Base-by-base conservation (phyloP, 2,888 invertebrate species). In the Dione vanillae region DNA sequence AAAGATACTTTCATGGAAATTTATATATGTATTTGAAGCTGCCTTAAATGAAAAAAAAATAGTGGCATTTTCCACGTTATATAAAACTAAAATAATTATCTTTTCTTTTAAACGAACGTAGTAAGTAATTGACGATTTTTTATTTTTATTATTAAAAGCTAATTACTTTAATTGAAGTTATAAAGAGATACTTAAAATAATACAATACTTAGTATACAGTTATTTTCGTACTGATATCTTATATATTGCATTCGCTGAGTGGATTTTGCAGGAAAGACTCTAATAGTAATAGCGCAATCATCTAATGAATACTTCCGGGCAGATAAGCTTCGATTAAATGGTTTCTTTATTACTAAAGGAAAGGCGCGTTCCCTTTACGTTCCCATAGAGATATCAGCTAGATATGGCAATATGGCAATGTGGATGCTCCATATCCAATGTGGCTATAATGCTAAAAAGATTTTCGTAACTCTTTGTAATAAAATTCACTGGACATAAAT, bases 271-370 rank as follows among this genome's bases (percentile, higher is more conserved):
- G 79, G 83, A 82, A 87, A 85, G 85, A 89, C 89, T 91, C 88
- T 87, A 87, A 85, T 87, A 88, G 92, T 90, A 92, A 91, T 85
- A 86, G 89, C 81, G 91, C 93, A 94, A 94, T 94, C 93, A 93
- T 93, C 93, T 94, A 94, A 94, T 94, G 93, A 94, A 91, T 90
- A 91, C 93, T 92, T 90, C 91, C 89, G 93, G 90, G 85, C 88
- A 91, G 91, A 92, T 92, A 92, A 92, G 91, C 90, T 89, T 89
- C 91, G 92, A 93, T 92, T 92, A 93, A 93, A 92, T 92, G 91
- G 89, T 90, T 88, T 87, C 90, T 93, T 92, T 92, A 92, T 92
- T 89, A 90, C 91, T 77, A 82, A 88, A 90, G 89, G 90, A 89
- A 90, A 90, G 92, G 91, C 88, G 89, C 86, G 91, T 84, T 86